A percentile compares a stretch with the other conserved stretches of the same genome.
These are phyloP conservation scores for Hippocampus abdominalis DNA, from an alignment of 2,113 vertebrate genomes.

Conservation along the genomic window DNA sequence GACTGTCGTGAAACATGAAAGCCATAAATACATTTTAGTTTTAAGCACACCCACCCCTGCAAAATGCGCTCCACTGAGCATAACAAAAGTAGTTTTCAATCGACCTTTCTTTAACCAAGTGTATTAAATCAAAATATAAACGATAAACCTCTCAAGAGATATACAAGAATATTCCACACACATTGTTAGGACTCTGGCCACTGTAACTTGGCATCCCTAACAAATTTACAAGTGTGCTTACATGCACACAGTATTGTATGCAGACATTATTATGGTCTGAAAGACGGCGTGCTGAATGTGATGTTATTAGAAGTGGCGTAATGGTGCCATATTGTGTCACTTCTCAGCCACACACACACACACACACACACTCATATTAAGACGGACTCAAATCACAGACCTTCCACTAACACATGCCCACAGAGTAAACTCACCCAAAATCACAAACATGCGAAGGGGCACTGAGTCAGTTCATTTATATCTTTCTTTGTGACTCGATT, in stretches of 20 bases:
- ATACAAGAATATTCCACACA: background rate
- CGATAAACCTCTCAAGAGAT: background rate
- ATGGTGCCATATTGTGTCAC: slow-evolving; percentile 71
- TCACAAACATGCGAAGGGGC: slow-evolving; percentile 8
- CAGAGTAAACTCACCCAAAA: slow-evolving; percentile 14
- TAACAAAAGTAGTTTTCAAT: background rate
- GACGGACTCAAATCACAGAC: slow-evolving; percentile 23
- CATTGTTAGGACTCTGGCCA: background rate
- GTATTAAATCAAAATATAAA: background rate
- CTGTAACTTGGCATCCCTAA: background rate
- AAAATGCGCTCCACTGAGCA: background rate
- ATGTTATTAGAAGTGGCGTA: slow-evolving; percentile 76
- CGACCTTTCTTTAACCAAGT: background rate
- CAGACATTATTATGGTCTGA: slow-evolving; percentile 39
- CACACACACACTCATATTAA: slow-evolving; percentile 21
- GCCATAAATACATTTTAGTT: background rate
- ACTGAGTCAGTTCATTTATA: background rate
- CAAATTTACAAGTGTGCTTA: background rate
- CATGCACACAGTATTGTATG: slow-evolving; percentile 5
- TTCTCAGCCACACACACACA: slow-evolving; percentile 27
- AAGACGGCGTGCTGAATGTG: slow-evolving; percentile 56
- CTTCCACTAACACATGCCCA: slow-evolving; percentile 20
- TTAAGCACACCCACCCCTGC: background rate
- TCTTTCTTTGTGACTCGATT: background rate
- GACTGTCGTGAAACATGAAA: background rate